Conservation (phyloP, 2,797 vertebrate species). For the Alcedo atthis region DNA sequence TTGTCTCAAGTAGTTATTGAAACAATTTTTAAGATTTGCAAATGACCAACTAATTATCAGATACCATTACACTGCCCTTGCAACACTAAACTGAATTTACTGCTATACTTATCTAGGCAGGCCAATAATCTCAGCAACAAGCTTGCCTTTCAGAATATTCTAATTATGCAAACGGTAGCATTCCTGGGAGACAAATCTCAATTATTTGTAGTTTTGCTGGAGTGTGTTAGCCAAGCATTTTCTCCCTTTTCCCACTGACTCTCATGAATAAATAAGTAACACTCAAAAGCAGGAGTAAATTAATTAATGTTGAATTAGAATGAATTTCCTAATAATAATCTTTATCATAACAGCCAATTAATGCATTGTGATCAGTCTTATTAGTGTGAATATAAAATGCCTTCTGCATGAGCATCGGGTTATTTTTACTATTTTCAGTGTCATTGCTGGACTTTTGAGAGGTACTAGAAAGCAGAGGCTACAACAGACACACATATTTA, state of each 20-base stretch:
- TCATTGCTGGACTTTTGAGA: neutral
- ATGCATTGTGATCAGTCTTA: conserved; percentile 14
- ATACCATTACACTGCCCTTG: neutral
- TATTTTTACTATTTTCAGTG: neutral
- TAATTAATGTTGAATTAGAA: conserved; percentile 75
- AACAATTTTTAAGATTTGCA: conserved; percentile 56
- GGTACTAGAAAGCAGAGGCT: neutral
- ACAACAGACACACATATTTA: neutral
- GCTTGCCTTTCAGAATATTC: conserved; percentile 54
- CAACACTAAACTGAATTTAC: conserved; percentile 42
- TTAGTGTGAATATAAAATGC: conserved; percentile 59
- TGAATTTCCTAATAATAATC: conserved; percentile 74
- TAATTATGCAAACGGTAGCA: conserved; percentile 65
- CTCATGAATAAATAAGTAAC: conserved; percentile 67
- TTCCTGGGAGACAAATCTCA: conserved; percentile 68
- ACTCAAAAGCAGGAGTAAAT: conserved; percentile 72
- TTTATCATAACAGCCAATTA: conserved; percentile 73
- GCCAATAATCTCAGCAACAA: conserved; percentile 48
- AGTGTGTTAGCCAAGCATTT: conserved; percentile 57
- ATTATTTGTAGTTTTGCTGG: conserved; percentile 74
- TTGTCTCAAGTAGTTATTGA: neutral
- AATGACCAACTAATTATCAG: conserved; percentile 32
- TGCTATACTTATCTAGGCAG: conserved; percentile 8
- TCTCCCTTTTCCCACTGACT: conserved; percentile 51
- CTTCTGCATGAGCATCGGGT: conserved; percentile 15